A percentile compares a stretch with the other conserved stretches of the same genome.
Conservation (phyloP, 2,888 invertebrate species). For the Tetrapedia diversipes region DNA sequence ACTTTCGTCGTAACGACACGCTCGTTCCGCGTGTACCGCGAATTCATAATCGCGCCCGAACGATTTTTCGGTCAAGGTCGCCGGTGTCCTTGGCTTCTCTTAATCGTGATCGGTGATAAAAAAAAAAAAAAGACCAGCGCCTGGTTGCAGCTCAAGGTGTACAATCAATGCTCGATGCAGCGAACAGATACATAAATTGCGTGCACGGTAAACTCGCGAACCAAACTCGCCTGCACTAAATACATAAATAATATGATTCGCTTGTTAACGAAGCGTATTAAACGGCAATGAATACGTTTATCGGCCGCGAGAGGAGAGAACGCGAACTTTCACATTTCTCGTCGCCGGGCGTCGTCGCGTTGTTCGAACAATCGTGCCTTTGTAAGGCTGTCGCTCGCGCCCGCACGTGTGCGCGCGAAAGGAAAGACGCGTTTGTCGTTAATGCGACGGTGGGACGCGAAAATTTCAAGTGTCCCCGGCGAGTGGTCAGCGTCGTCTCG, state of each 20-base stretch:
- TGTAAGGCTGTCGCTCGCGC: constrained; percentile 2
- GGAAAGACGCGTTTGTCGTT: neutral
- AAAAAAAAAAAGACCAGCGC: constrained; percentile 36
- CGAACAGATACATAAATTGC: constrained; percentile 61
- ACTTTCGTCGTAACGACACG: neutral
- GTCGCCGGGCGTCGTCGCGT: neutral
- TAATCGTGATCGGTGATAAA: constrained; percentile 59
- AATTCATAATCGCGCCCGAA: constrained; percentile 54
- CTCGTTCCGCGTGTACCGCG: constrained; percentile 37
- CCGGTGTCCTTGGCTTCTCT: constrained; percentile 54
- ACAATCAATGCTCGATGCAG: constrained; percentile 53
- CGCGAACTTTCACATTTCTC: constrained; percentile 53
- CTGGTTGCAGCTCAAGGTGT: constrained; percentile 40
- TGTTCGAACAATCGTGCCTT: constrained; percentile 16
- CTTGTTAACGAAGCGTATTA: constrained; percentile 40
- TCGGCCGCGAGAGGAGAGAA: constrained; percentile 16
- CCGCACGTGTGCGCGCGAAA: neutral
- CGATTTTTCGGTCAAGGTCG: constrained; percentile 70
- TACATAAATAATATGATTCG: constrained; percentile 58
- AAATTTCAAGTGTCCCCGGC: neutral
- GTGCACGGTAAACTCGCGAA: constrained; percentile 39
- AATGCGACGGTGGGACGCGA: neutral
- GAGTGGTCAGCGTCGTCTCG: no score
- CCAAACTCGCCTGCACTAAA: constrained; percentile 59
- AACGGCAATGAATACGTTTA: constrained; percentile 39